A percentile compares a stretch with the other conserved stretches of the same genome.
Conservation (phyloP, 2,113 vertebrate species). For the Protomyctophum bolini region DNA sequence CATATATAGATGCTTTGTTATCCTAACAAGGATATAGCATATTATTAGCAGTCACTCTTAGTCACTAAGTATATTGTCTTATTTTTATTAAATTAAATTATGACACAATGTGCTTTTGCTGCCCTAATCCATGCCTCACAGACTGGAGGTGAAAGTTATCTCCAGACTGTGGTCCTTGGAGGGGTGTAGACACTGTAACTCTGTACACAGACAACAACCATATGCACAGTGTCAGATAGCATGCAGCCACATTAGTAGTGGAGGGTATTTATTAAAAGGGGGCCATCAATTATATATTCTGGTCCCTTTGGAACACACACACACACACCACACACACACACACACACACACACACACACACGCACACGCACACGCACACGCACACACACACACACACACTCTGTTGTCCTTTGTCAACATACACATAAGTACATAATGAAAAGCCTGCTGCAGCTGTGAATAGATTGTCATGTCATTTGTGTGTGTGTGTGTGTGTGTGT, state of each 20-base stretch:
- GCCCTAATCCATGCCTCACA: neutral
- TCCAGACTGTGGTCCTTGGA: neutral
- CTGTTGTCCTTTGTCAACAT: neutral
- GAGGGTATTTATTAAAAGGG: constrained; percentile 59
- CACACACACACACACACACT: constrained; percentile 1
- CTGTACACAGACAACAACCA: constrained; percentile 44
- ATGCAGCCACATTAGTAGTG: constrained; percentile 62
- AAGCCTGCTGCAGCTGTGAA: constrained; percentile 40
- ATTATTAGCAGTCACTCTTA: neutral
- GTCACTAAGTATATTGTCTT: neutral
- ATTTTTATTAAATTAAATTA: too few species aligned
- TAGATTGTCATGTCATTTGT: constrained; percentile 26
- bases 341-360: neutral
- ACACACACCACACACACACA: neutral
- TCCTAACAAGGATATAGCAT: too few species aligned
- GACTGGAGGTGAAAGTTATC: constrained; percentile 2
- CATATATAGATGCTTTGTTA: too few species aligned
- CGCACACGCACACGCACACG: neutral
- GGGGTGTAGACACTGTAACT: constrained; percentile 45
- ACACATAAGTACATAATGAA: neutral
- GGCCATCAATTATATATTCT: constrained; percentile 57
- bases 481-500: constrained; percentile 16
- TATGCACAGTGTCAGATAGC: constrained; percentile 51
- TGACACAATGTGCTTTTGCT: neutral
- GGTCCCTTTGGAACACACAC: neutral